phyloP scores from a whole-genome alignment of 2,113 vertebrate species.

The Microcebus jonahi region DNA sequence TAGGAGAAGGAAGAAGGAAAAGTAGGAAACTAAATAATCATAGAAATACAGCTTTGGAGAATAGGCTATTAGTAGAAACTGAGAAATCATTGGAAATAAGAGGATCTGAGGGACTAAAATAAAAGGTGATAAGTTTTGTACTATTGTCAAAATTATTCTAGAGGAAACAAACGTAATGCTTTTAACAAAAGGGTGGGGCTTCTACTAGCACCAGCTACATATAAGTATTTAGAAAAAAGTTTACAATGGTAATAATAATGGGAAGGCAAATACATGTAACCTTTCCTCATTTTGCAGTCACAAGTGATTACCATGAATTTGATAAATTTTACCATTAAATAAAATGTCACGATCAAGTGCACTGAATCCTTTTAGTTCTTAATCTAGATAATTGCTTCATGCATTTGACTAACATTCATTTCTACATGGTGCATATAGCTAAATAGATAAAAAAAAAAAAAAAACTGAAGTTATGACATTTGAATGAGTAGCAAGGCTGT shows the following conservation, averaged over 20 bases:
- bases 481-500: neutral
- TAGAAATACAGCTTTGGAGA: neutral
- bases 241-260: neutral
- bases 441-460: neutral
- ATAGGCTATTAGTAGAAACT: neutral
- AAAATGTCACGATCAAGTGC: slow-evolving; percentile 30
- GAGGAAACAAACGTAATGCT: neutral
- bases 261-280: neutral
- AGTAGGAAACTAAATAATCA: neutral
- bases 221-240: neutral
- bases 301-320: neutral
- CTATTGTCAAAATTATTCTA: neutral
- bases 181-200: neutral
- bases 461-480: neutral
- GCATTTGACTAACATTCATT: neutral
- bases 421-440: neutral
- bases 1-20: neutral
- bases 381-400: neutral
- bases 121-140: neutral
- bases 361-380: slow-evolving; percentile 1
- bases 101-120: neutral
- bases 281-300: neutral
- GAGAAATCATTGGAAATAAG: neutral
- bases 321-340: neutral
- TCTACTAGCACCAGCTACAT: neutral